Percentiles rank a stretch among this genome's conserved stretches.
Evolutionary conservation across 1,140 invertebrate species (phyloP).

Genomic region (Acromyrmex echinatior): DNA sequence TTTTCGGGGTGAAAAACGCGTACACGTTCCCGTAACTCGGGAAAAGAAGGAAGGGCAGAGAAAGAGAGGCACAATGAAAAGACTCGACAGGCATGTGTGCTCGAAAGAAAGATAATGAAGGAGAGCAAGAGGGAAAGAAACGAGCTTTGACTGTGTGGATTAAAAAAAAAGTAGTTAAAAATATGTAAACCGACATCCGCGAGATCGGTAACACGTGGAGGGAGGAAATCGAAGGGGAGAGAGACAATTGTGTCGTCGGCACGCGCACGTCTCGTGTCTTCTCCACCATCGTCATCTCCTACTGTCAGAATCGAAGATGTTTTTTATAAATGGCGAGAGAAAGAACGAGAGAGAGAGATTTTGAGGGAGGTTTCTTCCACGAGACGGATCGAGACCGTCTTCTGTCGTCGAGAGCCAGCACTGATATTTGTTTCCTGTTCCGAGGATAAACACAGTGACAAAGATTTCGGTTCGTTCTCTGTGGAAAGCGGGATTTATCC

Average conservation of each 20-base stretch:
- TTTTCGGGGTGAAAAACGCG: constrained; percentile 71
- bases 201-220: constrained; percentile 75
- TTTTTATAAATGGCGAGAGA: constrained; percentile 61
- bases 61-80: constrained; percentile 47
- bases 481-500: constrained; percentile 40
- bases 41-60: constrained; percentile 25
- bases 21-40: not conserved
- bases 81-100: constrained; percentile 16
- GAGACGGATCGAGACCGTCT: constrained; percentile 7
- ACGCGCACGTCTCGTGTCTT: constrained; percentile 60
- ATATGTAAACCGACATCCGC: constrained; percentile 76
- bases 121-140: not conserved
- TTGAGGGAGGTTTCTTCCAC: constrained; percentile 14
- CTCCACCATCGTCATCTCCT: constrained; percentile 7
- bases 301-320: constrained; percentile 45
- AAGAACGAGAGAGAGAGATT: not conserved
- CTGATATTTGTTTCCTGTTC: constrained; percentile 49
- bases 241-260: constrained; percentile 75
- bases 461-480: not conserved
- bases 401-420: constrained; percentile 19
- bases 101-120: constrained; percentile 17
- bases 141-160: constrained; percentile 43
- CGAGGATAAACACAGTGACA: constrained; percentile 46
- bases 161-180: constrained; percentile 76
- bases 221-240: constrained; percentile 53